Evolutionary conservation across 2,113 vertebrate species (phyloP).

Genomic region (Anseranas semipalmata): DNA sequence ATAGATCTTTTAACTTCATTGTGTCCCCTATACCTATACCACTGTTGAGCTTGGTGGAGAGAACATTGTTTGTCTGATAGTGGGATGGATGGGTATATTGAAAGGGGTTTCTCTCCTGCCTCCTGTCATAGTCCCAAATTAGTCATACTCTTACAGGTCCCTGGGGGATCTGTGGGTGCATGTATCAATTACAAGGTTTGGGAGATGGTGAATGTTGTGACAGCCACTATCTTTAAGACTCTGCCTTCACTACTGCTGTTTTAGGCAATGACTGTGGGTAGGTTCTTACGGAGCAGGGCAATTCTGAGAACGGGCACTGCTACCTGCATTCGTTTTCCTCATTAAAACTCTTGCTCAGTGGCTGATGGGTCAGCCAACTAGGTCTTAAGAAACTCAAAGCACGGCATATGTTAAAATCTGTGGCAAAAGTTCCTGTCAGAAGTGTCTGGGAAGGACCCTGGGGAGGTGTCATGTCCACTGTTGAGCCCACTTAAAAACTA

Average conservation of each 20-base stretch:
- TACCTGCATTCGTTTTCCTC: not conserved
- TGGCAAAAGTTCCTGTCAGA: not conserved
- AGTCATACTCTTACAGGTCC: not conserved
- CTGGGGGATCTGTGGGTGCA: not conserved
- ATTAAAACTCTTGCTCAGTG: not conserved
- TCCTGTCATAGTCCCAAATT: not conserved
- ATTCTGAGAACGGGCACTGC: not conserved
- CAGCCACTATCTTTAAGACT: not conserved
- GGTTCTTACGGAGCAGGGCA: not conserved
- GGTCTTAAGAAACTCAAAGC: not conserved
- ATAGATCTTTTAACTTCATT: not conserved
- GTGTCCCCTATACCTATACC: not conserved
- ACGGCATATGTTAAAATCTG: not conserved
- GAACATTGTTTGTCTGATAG: not conserved
- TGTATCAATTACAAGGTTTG: not conserved
- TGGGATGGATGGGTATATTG: not conserved
- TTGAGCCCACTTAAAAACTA: not conserved
- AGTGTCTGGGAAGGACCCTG: not conserved
- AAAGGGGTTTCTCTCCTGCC: not conserved
- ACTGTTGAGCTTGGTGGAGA: not conserved
- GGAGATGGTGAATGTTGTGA: not conserved
- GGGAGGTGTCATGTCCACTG: not conserved
- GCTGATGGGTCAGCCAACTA: fast-evolving
- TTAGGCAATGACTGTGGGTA: not conserved
- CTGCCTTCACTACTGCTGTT: not conserved